These are phyloP conservation scores for Drosophila affinis DNA, from an alignment of 2,888 invertebrate genomes.

Conservation along the genomic window DNA sequence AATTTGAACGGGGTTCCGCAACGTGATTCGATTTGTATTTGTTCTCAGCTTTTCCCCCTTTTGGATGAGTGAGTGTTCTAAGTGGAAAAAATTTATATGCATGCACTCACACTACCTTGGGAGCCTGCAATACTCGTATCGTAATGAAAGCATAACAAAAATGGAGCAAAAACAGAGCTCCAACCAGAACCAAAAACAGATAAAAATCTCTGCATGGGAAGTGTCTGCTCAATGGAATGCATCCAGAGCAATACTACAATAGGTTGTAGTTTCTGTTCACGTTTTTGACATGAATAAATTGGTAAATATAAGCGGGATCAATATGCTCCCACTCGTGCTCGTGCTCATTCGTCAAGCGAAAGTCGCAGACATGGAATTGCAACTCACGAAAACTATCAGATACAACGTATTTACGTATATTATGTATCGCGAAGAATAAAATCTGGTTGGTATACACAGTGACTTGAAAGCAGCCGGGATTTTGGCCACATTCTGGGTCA, in stretches of 20 bases:
- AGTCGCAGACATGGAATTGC: conserved; percentile 20
- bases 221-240: conserved; percentile 22
- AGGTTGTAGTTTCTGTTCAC: conserved; percentile 54
- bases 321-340: conserved; percentile 47
- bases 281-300: conserved; percentile 71
- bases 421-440: conserved; percentile 1
- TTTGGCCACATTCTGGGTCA: conserved; percentile 35
- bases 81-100: conserved; percentile 40
- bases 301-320: conserved; percentile 50
- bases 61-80: conserved; percentile 9
- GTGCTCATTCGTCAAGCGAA: conserved; percentile 51
- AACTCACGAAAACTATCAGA: conserved; percentile 1
- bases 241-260: background rate
- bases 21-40: conserved; percentile 35
- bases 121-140: background rate
- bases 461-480: conserved; percentile 49
- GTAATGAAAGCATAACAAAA: conserved; percentile 46
- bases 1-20: conserved; percentile 26
- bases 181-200: conserved; percentile 8
- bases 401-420: background rate
- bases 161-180: background rate
- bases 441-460: conserved; percentile 58
- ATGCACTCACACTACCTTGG: conserved; percentile 19
- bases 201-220: conserved; percentile 37
- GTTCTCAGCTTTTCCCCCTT: background rate